Base-by-base conservation (phyloP, 2,797 vertebrate genomes). In the Tangara arthus region DNA sequence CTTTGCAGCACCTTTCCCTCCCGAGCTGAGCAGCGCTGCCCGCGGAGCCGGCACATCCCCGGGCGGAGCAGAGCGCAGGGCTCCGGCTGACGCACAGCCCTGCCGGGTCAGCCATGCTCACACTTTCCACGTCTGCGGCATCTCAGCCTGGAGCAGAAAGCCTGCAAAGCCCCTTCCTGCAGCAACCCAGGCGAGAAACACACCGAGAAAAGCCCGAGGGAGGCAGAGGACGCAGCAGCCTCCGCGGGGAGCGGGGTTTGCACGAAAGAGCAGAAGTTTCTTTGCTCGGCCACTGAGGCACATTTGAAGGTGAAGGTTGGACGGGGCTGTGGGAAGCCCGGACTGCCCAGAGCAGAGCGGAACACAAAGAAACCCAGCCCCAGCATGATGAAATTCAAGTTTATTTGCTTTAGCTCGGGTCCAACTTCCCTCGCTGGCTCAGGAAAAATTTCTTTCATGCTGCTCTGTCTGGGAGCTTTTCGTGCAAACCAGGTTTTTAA, bases 341-440 rank as follows among this genome's bases (percentile, higher is more conserved):
- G 44, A 14, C 19, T 87, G 87, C 78, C 78, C 78, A 28, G 42
- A 44, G 66, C 63, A 30, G 59, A 41, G 56, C 4, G 21, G 42
- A 90, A 77, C 92, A 92, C 86, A 93, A 94, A 90, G 82, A 72
- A 90, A 85, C 34, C 46, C 93, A 63, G 52, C 68, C 86, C 49
- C 76, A 39, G 47, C 72, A 10, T 22, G 86, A 82, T 44, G 82
- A 94, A 93, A 90, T 28, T 22, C 72, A 73, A 82, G 80, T 92
- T 92, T 77, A 80, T 90, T 94, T 93, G 80, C 80, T 92, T 90
- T 73, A 94, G 86, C 82, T 37, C 0, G 0, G 17, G 42, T 59
- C 86, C 92, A 91, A 0, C 52, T 95, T 88, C 82, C n/a, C 72
- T 70, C 69, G 15, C 65, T 11, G 44, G 57, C 69, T 75, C 57